Evolutionary conservation across 2,797 vertebrate species (phyloP), one percentile per base, ranked within the genome.

Genomic region (Myotis vivesi): DNA sequence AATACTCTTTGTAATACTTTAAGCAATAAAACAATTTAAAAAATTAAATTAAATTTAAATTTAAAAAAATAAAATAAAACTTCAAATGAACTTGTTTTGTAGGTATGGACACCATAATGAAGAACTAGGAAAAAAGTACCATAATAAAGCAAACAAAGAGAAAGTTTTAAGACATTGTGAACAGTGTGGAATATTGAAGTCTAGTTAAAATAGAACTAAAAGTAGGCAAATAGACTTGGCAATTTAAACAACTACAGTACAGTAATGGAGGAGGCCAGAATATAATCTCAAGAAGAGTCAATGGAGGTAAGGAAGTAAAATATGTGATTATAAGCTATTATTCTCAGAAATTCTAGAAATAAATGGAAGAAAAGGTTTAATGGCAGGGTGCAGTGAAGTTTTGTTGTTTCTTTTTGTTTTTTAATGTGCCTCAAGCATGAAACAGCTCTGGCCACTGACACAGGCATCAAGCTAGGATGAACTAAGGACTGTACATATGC

Each of bases 321-420:
- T 41, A 81, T 72, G 2, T 41, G 49, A 85, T 11, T 80, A 55
- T 69, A 80, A 68, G 86, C 20, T 90, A 33, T 77, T 91, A 77
- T 83, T 83, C 79, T 83, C 8, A 55, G 36, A 17, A 92, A 79
- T 71, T 82, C n/a, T 89, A 82, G 44, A 95, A 91, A 73, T 49
- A 93, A 89, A 89, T 28, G 25, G 11, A 68, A 89, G 33, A 85
- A 83, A 87, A 59, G 2, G 0, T 25, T 85, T 46, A 96, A 84
- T 73, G 16, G 49, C 8, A 88, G 8, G 51, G 62, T 91, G 12
- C 25, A 72, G 41, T 77, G 9, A 30, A 55, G 38, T 82, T 88
- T 25, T 68, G 5, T 57, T 57, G 22, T 57, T 57, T 57, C 23
- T 25, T 57, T 57, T 57, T 57, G 49, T 5, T 25, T 59, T 59